Evolutionary conservation across 2,797 vertebrate species (phyloP), one percentile per base, ranked within the genome.

Genomic region (Coreius guichenoti): DNA sequence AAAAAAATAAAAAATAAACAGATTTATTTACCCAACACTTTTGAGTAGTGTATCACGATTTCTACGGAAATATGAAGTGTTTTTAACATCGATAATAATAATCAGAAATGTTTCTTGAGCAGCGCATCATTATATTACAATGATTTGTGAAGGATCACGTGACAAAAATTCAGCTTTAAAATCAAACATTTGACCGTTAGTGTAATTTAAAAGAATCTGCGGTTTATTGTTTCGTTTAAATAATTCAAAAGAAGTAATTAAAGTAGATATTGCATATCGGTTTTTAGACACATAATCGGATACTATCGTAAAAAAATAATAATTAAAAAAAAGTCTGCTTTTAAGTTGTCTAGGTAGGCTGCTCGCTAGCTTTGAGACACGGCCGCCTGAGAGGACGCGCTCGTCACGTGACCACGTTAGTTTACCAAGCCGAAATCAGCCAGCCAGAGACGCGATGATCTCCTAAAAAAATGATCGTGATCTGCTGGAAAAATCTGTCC

Each of bases 401-500:
- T 23, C 11, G 83, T 91, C 91, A 92, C 91, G 86, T 92, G 92
- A 92, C 84, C 58, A 47, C 63, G 58, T 49, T 49, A 54, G 82
- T 87, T 88, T 83, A 80, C 86, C 65, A 63, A 83, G 75, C 79
- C 63, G 82, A 86, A 70, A 86, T 74, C 81, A 74, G 61, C 81
- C 87, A 91, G 81, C 85, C 90, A 90, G 89, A 90, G 73, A 26
- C 39, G 85, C 43, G 72, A 80, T 85, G 74, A 78, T 80, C 79
- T 85, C 72, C 79, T 74, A n/a, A 86, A 23, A 84, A 85, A 84
- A 85, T 87, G 80, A 85, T 92, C 84, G 90, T 86, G 61, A 88
- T 88, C 82, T 91, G 88, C 91, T 80, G 90, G 86, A 87, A 91
- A 91, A 89, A 92, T 92, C 91, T 79, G 85, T 89, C 65, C 82